Conservation (phyloP, 2,113 vertebrate genomes). For the Melanerpes formicivorus region DNA sequence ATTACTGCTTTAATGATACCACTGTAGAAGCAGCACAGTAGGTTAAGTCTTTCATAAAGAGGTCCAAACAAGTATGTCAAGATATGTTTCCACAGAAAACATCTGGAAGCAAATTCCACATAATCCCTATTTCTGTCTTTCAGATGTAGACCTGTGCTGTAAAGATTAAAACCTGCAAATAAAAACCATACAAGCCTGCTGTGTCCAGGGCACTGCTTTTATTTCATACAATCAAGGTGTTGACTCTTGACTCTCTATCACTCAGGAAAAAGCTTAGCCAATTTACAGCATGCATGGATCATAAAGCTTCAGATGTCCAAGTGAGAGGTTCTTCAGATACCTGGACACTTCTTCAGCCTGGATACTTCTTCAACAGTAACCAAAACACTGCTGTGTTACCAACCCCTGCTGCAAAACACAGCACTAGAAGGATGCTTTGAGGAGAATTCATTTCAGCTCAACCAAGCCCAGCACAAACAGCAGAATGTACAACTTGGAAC, state of each 20-base stretch:
- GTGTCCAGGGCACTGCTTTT: background rate
- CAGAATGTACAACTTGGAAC: background rate
- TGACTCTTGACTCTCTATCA: background rate
- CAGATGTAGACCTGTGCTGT: background rate
- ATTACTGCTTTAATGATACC: slow-evolving; percentile 52
- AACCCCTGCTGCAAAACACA: too few species aligned
- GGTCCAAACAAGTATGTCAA: background rate
- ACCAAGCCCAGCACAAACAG: background rate
- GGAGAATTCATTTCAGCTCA: too few species aligned
- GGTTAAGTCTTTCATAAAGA: background rate
- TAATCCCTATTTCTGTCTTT: background rate
- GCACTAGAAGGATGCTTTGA: background rate
- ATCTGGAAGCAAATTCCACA: too few species aligned
- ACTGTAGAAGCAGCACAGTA: background rate
- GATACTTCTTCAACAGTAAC: too few species aligned
- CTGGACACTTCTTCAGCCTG: background rate
- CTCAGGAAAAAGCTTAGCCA: background rate
- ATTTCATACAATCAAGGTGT: background rate
- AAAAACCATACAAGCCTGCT: background rate
- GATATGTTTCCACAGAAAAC: background rate
- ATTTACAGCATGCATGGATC: background rate
- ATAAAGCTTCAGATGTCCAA: background rate
- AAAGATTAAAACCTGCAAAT: background rate
- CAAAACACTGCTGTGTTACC: too few species aligned
- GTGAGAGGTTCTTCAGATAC: background rate